Conservation (phyloP, 1,140 invertebrate species). For the Archivesica marissinica region DNA sequence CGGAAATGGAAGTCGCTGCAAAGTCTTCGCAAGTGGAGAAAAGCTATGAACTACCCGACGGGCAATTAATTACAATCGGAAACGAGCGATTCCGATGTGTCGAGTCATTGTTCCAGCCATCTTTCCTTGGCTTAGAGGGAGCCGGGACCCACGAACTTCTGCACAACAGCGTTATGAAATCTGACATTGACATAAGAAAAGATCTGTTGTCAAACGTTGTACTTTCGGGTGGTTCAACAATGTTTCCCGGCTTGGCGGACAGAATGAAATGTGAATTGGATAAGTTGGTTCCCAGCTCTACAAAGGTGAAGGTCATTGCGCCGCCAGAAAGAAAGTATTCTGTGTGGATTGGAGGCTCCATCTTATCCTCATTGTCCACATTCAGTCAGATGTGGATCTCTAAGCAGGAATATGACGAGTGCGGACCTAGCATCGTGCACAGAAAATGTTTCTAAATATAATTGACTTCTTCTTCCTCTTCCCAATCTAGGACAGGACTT, state of each 20-base stretch:
- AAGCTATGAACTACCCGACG: constrained; percentile 61
- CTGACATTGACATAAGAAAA: constrained; percentile 72
- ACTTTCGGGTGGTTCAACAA: constrained; percentile 65
- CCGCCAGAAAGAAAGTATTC: constrained; percentile 81
- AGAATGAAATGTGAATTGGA: constrained; percentile 41
- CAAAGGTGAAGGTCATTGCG: constrained; percentile 74
- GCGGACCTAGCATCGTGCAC: constrained; percentile 93
- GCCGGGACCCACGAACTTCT: constrained; percentile 85
- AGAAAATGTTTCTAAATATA: constrained; percentile 83
- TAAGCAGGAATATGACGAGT: constrained; percentile 93
- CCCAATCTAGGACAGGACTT: no score
- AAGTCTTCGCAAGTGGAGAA: constrained; percentile 71
- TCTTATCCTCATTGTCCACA: constrained; percentile 86
- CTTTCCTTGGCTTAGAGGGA: constrained; percentile 64
- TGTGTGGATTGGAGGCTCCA: constrained; percentile 85
- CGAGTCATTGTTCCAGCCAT: constrained; percentile 89
- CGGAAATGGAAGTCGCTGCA: constrained; percentile 96
- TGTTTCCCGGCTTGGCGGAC: constrained; percentile 62
- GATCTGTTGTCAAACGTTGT: constrained; percentile 66
- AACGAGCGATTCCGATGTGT: constrained; percentile 86
- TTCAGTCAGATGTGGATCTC: constrained; percentile 87
- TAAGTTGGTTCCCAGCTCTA: constrained; percentile 28
- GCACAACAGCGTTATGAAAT: constrained; percentile 93
- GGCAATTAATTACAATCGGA: constrained; percentile 89
- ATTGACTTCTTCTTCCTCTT: no score